phyloP scores from a whole-genome alignment of 2,888 invertebrate genomes.

The Macaria liturata region DNA sequence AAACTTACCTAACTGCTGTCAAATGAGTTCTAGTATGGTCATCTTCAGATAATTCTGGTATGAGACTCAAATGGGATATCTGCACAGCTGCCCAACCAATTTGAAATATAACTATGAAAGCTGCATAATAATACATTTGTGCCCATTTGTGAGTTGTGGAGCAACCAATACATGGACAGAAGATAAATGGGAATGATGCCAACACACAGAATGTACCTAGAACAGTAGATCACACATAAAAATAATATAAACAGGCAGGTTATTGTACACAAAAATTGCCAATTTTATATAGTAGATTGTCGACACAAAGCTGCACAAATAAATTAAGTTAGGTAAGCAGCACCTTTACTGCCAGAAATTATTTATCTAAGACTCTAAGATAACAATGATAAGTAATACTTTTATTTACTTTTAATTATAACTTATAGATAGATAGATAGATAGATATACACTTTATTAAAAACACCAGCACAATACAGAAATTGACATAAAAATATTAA shows the following conservation, averaged over 20 bases:
- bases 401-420: too few species aligned
- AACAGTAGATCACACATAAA: constrained; percentile 32
- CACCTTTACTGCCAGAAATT: too few species aligned
- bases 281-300: background rate
- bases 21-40: constrained; percentile 89
- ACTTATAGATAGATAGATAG: too few species aligned
- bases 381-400: too few species aligned
- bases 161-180: constrained; percentile 89
- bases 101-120: constrained; percentile 93
- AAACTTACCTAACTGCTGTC: constrained; percentile 88
- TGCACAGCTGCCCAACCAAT: constrained; percentile 97
- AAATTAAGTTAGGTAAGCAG: too few species aligned
- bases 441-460: too few species aligned
- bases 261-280: background rate
- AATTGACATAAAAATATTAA: too few species aligned
- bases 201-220: constrained; percentile 90
- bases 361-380: too few species aligned
- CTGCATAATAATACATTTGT: constrained; percentile 88
- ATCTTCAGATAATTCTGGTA: constrained; percentile 90
- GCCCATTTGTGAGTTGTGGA: constrained; percentile 85
- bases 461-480: too few species aligned
- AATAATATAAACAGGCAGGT: background rate
- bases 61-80: constrained; percentile 94
- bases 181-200: constrained; percentile 93
- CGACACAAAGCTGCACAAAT: too few species aligned